Percentiles rank a stretch among this genome's conserved stretches.
Evolutionary conservation across 2,113 vertebrate species (phyloP).

Genomic region (Microcebus tavaratra): DNA sequence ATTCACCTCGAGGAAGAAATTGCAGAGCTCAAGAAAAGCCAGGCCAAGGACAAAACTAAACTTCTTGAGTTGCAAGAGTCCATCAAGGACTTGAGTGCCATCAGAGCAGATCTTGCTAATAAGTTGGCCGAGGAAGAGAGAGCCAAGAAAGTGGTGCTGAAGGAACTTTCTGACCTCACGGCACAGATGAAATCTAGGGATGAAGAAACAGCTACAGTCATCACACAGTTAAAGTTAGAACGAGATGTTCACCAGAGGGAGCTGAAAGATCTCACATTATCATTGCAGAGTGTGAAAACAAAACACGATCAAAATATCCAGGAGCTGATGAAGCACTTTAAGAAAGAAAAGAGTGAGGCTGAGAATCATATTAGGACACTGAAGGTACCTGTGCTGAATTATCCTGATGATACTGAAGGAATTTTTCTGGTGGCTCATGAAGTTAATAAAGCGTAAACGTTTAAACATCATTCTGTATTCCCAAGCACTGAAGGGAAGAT

Average conservation of each 20-base stretch:
- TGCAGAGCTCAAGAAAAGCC: conserved; percentile 76
- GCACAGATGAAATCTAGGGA: conserved; percentile 82
- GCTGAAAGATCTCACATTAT: conserved; percentile 84
- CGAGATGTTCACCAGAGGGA: conserved; percentile 92
- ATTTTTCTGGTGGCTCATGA: conserved; percentile 35
- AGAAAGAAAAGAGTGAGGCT: conserved; percentile 88
- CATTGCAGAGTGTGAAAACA: conserved; percentile 82
- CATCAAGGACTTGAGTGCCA: conserved; percentile 86
- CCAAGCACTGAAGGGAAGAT: conserved; percentile 64
- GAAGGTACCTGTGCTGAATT: conserved; percentile 86
- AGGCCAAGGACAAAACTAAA: conserved; percentile 83
- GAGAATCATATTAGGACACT: conserved; percentile 86
- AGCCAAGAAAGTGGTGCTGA: conserved; percentile 86
- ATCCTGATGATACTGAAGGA: conserved; percentile 50
- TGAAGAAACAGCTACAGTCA: conserved; percentile 86
- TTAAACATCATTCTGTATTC: conserved; percentile 68
- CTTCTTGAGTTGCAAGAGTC: conserved; percentile 89
- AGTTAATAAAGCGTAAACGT: conserved; percentile 63
- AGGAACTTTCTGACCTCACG: conserved; percentile 83
- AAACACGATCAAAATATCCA: conserved; percentile 88
- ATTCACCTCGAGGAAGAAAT: conserved; percentile 86
- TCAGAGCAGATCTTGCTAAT: conserved; percentile 86
- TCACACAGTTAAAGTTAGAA: conserved; percentile 91
- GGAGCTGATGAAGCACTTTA: conserved; percentile 85
- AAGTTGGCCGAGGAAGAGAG: conserved; percentile 89